Evolutionary conservation across 2,113 vertebrate genomes (phyloP).

Genomic region (Nerophis lumbriciformis): DNA sequence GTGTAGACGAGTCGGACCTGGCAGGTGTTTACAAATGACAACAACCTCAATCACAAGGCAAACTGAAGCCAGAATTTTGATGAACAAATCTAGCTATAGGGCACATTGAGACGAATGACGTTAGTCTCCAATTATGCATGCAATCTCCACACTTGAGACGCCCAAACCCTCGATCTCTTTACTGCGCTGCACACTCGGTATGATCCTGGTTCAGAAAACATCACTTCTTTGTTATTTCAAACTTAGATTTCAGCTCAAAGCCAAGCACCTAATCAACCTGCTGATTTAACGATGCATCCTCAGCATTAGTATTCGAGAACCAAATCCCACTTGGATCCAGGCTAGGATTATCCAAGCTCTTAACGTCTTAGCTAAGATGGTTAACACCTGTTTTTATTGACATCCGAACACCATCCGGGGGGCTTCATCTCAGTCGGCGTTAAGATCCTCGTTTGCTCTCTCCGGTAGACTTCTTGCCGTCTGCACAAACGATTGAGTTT

Average conservation of each 20-base stretch:
- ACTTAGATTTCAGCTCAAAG: conserved; percentile 18
- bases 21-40: conserved; percentile 65
- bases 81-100: conserved; percentile 45
- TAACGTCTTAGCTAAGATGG: conserved; percentile 72
- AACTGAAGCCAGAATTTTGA: conserved; percentile 53
- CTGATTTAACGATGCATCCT: conserved; percentile 45
- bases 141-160: conserved; percentile 16
- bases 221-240: conserved; percentile 30
- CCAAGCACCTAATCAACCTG: conserved; percentile 44
- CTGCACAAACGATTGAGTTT: conserved; percentile 34
- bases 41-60: conserved; percentile 45
- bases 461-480: conserved; percentile 17
- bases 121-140: conserved; percentile 10
- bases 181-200: too few relatives aligned
- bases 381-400: conserved; percentile 80
- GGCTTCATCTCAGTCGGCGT: conserved; percentile 39
- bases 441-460: conserved; percentile 40
- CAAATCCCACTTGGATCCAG: conserved; percentile 53
- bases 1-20: conserved; percentile 44
- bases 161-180: too few relatives aligned
- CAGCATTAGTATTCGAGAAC: conserved; percentile 68
- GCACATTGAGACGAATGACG: conserved; percentile 1
- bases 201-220: conserved; percentile 9
- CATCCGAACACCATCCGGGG: conserved; percentile 53
- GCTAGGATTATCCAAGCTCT: conserved; percentile 69